phyloP scores from a whole-genome alignment of 2,113 vertebrate species.

The Sphaerodactylus townsendi region DNA sequence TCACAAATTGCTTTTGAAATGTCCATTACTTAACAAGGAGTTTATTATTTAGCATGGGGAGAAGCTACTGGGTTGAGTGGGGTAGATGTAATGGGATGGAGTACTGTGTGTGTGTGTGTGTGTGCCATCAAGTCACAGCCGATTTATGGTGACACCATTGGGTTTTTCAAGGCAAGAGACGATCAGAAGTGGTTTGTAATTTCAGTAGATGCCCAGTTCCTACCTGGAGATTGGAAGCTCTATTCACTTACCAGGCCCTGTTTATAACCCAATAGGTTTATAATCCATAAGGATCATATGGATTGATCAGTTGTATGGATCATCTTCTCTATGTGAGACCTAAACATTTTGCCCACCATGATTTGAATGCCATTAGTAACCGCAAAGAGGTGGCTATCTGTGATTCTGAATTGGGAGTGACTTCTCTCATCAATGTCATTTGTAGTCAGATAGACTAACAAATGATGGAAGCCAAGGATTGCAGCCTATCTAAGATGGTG shows the following conservation, averaged over 20 bases:
- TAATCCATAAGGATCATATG: neutral
- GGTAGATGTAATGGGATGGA: neutral
- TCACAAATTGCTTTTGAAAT: neutral
- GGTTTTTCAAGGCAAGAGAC: no score
- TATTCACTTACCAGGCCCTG: no score
- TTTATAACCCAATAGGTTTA: neutral
- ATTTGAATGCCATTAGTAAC: neutral
- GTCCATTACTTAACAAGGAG: neutral
- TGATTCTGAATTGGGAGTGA: neutral
- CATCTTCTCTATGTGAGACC: neutral
- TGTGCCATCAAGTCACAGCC: no score
- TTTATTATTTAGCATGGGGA: neutral
- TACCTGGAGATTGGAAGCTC: no score
- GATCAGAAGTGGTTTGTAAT: no score
- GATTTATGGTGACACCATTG: no score
- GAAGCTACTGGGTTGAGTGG: neutral
- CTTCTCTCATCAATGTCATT: neutral
- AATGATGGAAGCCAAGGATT: neutral
- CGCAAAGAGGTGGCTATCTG: neutral
- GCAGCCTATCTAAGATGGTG: neutral
- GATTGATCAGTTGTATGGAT: neutral
- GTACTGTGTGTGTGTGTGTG: no score
- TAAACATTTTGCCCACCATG: neutral
- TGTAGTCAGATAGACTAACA: neutral
- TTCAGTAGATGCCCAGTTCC: no score